Evolutionary conservation across 2,113 vertebrate species (phyloP), one percentile per base, ranked within the genome.

Genomic region (Malurus elegans): DNA sequence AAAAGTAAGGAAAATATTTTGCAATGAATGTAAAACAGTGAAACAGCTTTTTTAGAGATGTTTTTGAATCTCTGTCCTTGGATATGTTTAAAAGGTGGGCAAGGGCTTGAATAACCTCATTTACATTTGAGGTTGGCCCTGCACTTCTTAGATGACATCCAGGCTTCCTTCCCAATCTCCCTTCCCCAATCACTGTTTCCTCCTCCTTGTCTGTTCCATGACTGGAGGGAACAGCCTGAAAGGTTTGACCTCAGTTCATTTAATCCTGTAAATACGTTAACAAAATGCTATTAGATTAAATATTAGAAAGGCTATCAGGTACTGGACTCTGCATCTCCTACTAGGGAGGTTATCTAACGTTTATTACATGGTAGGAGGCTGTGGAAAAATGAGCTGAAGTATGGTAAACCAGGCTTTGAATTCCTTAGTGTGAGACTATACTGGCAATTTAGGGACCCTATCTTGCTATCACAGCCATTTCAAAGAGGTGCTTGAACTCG

Each of bases 41-140:
- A 38, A 80, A 42, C 8, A 75, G 12, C 6, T 83, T 93, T 4
- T 23, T 14, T 32, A 54, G 45, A 60, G 7, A 45, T 2, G 8
- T 19, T 40, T 75, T 64, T 6, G 2, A 76, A 45, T 64, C 8
- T 79, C 21, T 2, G 0, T 51, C 13, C 8, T 47, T 64, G 8
- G 8, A 20, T 91, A 21, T 58, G 29, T 44, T 60, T 83, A 45
- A 58, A 70, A 64, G 24, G 24, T 64, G 8, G 14, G 67, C 40
- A 84, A 76, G 13, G 21, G 15, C 7, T 31, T 1, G 1, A 83
- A 34, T 6, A 56, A 72, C 16, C 2, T 44, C 0, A 1, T 69
- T 86, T 60, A 56, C 65, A 71, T 69, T 60, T 65, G 36, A 76
- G 9, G 12, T 62, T 67, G 29, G 3, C 10, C 12, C 20, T 74